Evolutionary conservation across 2,797 vertebrate genomes (phyloP).

Genomic region (Hapalemur alaotrensis): DNA sequence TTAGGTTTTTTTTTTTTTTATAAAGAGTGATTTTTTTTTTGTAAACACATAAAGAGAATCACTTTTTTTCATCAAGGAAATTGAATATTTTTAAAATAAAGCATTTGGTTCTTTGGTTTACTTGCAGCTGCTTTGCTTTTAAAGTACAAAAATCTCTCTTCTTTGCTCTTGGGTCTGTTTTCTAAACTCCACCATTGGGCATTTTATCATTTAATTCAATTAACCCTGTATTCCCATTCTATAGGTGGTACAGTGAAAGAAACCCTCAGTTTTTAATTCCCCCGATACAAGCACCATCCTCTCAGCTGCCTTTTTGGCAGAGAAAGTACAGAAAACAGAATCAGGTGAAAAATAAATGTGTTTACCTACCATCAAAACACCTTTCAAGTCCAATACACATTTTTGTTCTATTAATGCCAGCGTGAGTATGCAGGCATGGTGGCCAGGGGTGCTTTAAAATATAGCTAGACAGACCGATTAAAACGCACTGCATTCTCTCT

Average conservation of each 20-base stretch:
- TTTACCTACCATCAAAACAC: conserved; percentile 76
- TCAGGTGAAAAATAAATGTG: conserved; percentile 79
- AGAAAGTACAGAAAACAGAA: conserved; percentile 67
- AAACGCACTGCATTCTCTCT: conserved; percentile 47
- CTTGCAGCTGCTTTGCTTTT: background rate
- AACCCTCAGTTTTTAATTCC: background rate
- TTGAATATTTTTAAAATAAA: conserved; percentile 19
- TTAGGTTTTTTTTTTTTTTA: background rate
- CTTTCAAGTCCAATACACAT: conserved; percentile 60
- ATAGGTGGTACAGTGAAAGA: background rate
- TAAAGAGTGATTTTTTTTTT: background rate
- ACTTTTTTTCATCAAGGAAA: conserved; percentile 33
- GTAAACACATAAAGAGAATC: background rate
- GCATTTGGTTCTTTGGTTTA: background rate
- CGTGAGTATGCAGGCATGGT: conserved; percentile 46
- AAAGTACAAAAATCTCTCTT: background rate
- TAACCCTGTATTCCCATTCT: background rate
- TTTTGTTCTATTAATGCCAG: conserved; percentile 67
- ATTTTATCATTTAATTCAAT: conserved; percentile 20
- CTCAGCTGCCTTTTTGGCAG: conserved; percentile 73
- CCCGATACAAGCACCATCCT: conserved; percentile 33
- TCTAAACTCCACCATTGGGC: background rate
- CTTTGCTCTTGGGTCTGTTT: conserved; percentile 4
- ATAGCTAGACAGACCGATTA: conserved; percentile 69
- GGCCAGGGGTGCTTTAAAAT: conserved; percentile 67